Percentiles rank a stretch among this genome's conserved stretches.
These are phyloP conservation scores for Cataglyphis cursor DNA, from an alignment of 2,888 invertebrate genomes.

Conservation along the genomic window DNA sequence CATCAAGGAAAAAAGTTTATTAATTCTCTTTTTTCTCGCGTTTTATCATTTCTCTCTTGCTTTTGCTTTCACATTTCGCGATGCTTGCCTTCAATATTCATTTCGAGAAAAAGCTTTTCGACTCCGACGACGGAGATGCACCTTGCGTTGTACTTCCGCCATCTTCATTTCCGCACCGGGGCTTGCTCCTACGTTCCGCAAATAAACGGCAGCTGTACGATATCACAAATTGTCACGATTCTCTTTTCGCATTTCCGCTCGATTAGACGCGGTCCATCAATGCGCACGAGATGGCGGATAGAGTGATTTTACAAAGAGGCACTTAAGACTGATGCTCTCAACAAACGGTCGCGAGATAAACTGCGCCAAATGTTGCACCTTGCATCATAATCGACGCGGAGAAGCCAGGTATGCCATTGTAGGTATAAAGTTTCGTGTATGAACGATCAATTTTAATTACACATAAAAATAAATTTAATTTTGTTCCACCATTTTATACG, in stretches of 20 bases:
- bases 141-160: constrained; percentile 10
- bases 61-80: neutral
- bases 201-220: constrained; percentile 45
- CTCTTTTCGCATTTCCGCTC: constrained; percentile 44
- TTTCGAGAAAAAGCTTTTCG: neutral
- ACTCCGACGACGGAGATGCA: neutral
- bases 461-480: neutral
- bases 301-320: constrained; percentile 39
- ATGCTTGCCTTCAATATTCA: constrained; percentile 38
- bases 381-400: neutral
- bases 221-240: constrained; percentile 43
- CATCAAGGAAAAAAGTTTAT: neutral
- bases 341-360: constrained; percentile 16
- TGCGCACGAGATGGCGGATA: neutral
- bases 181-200: constrained; percentile 17
- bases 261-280: constrained; percentile 13
- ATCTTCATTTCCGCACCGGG: constrained; percentile 5
- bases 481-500: neutral
- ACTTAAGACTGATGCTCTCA: constrained; percentile 13
- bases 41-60: neutral
- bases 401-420: neutral
- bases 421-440: neutral
- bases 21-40: neutral
- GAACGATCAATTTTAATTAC: constrained; percentile 10
- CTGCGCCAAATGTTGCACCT: neutral